Evolutionary conservation across 1,140 invertebrate species (phyloP), one percentile per base, ranked within the genome.

Genomic region (Dryas iulia): DNA sequence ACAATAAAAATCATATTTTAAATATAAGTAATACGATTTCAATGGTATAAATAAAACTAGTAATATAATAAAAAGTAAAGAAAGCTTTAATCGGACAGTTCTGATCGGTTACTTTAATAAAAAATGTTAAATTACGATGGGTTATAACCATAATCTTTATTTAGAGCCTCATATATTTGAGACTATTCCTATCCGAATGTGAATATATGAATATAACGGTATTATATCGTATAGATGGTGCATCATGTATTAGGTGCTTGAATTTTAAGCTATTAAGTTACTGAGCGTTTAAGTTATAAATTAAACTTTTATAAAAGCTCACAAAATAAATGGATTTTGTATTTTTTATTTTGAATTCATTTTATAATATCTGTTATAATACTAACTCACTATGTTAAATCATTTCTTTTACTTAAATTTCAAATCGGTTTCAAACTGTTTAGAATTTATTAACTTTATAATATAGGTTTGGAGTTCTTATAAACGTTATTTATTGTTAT

Each of bases 171-270:
- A 25, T 70, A 70, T 47, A 65, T 62, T 65, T 59, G 28, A 63
- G 23, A 63, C 47, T 25, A 59, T 65, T 65, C 35, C 47, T 25
- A 70, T 65, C 59, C 33, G 57, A 65, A 64, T 70, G 28, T 35
- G 59, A 69, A 59, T 56, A 56, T 69, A 59, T 69, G 63, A 70
- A 70, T 63, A 62, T 63, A 63, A 69, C 56, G 60, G 67, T 56
- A 59, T 53, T 39, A 23, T 0, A 47, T 47, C 21, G 14, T 21
- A 6, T 14, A 21, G 8, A 18, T 18, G 5, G 35, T 39, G 35
- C n/a, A 35, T 18, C n/a, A 18, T 39, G 8, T 39, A 39, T 8
- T 39, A 39, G 12, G 7, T 18, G 14, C 14, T 47, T 18, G 5
- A 7, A 47, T 8, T 47, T 47, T 47, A 47, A 21, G 35, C 1